Base-by-base conservation (phyloP, 2,113 vertebrate genomes). In the Triplophysa siluroides region DNA sequence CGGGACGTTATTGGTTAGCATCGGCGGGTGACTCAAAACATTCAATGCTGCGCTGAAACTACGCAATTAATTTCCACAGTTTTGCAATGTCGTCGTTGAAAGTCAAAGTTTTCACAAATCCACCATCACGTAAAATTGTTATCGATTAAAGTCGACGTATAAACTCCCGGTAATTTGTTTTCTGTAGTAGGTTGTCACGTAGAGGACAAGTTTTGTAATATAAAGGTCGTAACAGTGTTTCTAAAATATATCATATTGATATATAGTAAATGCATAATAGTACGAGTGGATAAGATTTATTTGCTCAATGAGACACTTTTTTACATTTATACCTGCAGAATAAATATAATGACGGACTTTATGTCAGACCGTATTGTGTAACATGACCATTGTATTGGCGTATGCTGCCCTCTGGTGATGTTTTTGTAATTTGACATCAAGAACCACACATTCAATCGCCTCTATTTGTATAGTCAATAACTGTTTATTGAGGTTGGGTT, bases 401-500 rank as follows among this genome's bases (percentile, higher is more conserved):
- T 54, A 13, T 67, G 63, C 19, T 81, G 71, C 72, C 79, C 64
- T 76, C 79, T 81, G 41, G 79, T 68, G 79, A 24, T 63, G 16
- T 23, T 16, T 16, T 14, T 33, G 18, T 21, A 24, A 16, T 45
- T 19, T 33, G 9, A 64, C 43, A 76, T 45, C 3, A 54, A 65
- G 4, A 29, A 66, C 18, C 58, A 78, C 75, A 76, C 21, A 65
- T 14, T 13, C 81, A 78, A 78, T 41, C 19, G 52, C 6, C n/a
- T 56, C 43, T 52, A 62, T 66, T 85, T 81, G 45, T 45, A 81
- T 45, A 11, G n/a, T 88, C 50, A 79, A 45, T 82, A 52, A 64
- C 68, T 81, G 64, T 88, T 88, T 85, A 88, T 84, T 88, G 83
- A 85, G 80, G 61, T 84, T 86, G 78, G 67, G 45, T 80, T 83